These are phyloP conservation scores for Cinclus cinclus DNA, from an alignment of 2,113 vertebrate genomes.

Conservation along the genomic window DNA sequence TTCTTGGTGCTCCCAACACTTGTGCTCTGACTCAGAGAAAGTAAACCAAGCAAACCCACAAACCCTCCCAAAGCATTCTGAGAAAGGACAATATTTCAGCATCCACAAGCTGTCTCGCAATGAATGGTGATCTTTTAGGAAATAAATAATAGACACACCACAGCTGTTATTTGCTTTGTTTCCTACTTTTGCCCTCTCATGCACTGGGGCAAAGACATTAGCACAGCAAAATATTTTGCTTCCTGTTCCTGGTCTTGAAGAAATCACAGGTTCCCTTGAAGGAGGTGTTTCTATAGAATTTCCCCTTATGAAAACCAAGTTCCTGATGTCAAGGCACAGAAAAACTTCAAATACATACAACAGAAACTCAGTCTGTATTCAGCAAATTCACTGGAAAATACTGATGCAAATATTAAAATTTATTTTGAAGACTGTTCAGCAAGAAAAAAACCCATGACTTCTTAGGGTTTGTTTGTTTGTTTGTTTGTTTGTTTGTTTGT, in stretches of 20 bases:
- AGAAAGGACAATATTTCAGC: neutral
- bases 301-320: neutral
- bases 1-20: neutral
- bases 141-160: neutral
- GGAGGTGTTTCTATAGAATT: neutral
- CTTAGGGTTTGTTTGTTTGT: neutral
- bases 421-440: neutral
- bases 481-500: neutral
- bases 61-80: neutral
- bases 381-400: neutral
- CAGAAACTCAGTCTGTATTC: neutral
- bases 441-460: neutral
- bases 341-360: neutral
- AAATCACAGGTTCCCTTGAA: neutral
- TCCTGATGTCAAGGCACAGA: neutral
- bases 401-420: neutral
- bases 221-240: neutral
- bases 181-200: neutral
- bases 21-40: neutral
- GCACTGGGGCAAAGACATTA: neutral
- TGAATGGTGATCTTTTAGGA: neutral
- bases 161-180: neutral
- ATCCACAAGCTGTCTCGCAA: neutral
- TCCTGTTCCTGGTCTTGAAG: neutral
- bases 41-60: neutral